These are phyloP conservation scores for Morpho helenor DNA, from an alignment of 2,888 invertebrate genomes.

Conservation along the genomic window DNA sequence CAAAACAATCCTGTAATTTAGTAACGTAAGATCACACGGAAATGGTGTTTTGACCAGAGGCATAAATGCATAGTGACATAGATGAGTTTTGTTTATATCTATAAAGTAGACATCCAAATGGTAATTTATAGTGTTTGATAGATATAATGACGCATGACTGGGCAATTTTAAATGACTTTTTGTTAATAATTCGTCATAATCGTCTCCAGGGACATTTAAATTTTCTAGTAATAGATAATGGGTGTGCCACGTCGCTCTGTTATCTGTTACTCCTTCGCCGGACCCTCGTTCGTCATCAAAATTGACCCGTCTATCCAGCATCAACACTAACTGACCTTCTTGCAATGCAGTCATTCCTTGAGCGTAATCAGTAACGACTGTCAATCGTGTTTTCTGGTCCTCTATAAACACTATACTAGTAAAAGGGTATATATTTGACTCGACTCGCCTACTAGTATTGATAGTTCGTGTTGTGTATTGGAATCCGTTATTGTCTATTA, in stretches of 20 bases:
- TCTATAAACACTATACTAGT: constrained; percentile 92
- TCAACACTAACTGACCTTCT: constrained; percentile 93
- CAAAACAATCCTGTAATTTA: constrained; percentile 51
- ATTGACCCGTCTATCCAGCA: constrained; percentile 94
- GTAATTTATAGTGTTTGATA: constrained; percentile 48
- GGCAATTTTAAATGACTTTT: constrained; percentile 41
- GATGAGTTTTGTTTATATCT: constrained; percentile 40
- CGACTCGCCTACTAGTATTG: constrained; percentile 88
- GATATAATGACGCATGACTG: constrained; percentile 48
- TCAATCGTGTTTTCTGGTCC: constrained; percentile 84
- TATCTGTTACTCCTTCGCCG: constrained; percentile 95
- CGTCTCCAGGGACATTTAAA: constrained; percentile 31
- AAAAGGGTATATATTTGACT: constrained; percentile 97
- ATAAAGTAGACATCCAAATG: constrained; percentile 52
- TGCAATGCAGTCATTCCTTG: constrained; percentile 94
- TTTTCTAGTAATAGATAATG: constrained; percentile 60
- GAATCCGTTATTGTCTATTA: constrained; percentile 95
- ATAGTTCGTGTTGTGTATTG: constrained; percentile 88
- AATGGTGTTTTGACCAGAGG: constrained; percentile 56
- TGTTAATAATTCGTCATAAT: constrained; percentile 16
- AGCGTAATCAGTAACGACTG: constrained; percentile 91
- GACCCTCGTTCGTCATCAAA: constrained; percentile 96
- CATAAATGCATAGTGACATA: constrained; percentile 49
- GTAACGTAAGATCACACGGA: constrained; percentile 58
- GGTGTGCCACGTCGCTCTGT: constrained; percentile 80